A percentile compares a stretch with the other conserved stretches of the same genome.
Conservation (phyloP, 2,797 vertebrate genomes). For the Siniperca scherzeri region DNA sequence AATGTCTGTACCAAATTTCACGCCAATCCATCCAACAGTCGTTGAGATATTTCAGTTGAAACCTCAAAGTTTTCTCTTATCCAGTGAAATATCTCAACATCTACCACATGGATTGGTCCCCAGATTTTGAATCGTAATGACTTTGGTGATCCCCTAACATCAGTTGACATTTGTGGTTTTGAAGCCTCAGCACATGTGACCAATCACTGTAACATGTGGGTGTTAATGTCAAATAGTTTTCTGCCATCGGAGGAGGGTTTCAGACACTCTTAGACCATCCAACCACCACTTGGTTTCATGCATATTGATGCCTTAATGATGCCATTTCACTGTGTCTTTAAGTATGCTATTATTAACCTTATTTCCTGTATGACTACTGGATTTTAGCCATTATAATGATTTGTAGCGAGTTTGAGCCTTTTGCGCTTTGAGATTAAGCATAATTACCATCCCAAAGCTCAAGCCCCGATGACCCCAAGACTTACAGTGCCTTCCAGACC, state of each 20-base stretch:
- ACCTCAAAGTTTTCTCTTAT: no score
- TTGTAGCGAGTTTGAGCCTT: slow-evolving; percentile 10
- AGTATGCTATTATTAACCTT: not conserved
- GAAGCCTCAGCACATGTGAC: not conserved
- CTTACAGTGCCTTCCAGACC: slow-evolving; percentile 17
- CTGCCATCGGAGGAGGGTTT: not conserved
- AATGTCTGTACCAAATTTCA: not conserved
- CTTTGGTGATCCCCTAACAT: not conserved
- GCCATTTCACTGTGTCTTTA: not conserved
- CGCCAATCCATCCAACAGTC: no score
- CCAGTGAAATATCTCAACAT: not conserved
- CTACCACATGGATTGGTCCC: not conserved
- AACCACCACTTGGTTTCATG: not conserved
- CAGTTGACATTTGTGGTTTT: not conserved
- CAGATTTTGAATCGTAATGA: not conserved
- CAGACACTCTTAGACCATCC: no score
- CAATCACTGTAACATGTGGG: not conserved
- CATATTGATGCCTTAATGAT: not conserved
- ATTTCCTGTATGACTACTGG: slow-evolving; percentile 11
- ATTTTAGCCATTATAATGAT: slow-evolving; percentile 40
- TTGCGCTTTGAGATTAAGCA: slow-evolving; percentile 42
- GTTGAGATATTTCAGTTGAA: no score
- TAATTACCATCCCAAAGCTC: slow-evolving; percentile 48
- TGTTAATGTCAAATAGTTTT: not conserved
- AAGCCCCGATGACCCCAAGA: slow-evolving; percentile 32